Conservation (phyloP, 2,113 vertebrate species). For the Symphodus melops region DNA sequence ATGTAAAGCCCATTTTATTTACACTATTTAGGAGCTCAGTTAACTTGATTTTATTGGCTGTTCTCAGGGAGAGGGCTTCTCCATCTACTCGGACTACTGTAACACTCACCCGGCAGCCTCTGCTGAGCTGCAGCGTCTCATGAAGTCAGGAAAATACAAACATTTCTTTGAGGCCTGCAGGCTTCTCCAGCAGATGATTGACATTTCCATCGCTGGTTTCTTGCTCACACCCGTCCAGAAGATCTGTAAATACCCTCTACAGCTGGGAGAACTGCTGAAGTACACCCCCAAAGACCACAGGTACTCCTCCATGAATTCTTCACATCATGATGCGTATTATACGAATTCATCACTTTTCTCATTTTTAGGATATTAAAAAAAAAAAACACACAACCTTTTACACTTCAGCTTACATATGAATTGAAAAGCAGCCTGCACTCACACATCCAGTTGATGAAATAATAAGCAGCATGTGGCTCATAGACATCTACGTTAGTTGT, state of each 20-base stretch:
- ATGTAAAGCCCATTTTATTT: background rate
- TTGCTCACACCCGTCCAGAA: slow-evolving; percentile 97
- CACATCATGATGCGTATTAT: background rate
- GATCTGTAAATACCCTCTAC: slow-evolving; percentile 98
- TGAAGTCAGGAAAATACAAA: slow-evolving; percentile 92
- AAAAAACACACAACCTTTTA: no score
- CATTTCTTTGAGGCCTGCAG: slow-evolving; percentile 98
- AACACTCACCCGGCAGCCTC: slow-evolving; percentile 95
- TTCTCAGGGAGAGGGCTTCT: slow-evolving; percentile 91
- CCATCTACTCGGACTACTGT: slow-evolving; percentile 97
- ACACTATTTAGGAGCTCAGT: background rate
- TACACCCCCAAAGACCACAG: slow-evolving; percentile 95
- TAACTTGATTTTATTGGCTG: background rate
- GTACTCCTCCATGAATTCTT: slow-evolving; percentile 67
- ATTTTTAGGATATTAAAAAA: no score
- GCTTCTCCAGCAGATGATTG: slow-evolving; percentile 97
- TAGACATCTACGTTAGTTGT: no score
- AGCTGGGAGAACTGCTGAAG: slow-evolving; percentile 96
- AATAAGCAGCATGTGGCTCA: no score
- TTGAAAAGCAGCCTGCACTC: no score
- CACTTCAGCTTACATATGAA: no score
- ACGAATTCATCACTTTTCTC: background rate
- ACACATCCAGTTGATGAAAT: no score
- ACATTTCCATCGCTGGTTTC: slow-evolving; percentile 96
- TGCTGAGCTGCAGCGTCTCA: slow-evolving; percentile 89